These are phyloP conservation scores for Aptenodytes patagonicus DNA, from an alignment of 2,113 vertebrate species.

Conservation along the genomic window DNA sequence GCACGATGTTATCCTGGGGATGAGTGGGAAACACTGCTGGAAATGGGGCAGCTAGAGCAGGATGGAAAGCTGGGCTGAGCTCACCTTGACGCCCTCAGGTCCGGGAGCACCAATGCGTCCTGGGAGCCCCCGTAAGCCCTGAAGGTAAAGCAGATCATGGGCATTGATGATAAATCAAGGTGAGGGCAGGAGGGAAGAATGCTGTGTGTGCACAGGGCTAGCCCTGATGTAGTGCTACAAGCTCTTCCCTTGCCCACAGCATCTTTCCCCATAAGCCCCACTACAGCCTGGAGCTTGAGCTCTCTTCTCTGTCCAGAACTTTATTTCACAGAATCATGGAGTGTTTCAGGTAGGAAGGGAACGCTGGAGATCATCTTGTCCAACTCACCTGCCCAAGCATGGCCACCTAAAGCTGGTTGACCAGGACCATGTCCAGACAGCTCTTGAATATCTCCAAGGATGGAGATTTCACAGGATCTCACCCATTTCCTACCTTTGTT, in stretches of 20 bases:
- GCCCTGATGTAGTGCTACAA: no score
- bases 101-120: slow-evolving; percentile 75
- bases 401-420: background rate
- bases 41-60: background rate
- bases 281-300: background rate
- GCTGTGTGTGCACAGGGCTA: background rate
- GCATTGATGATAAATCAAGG: background rate
- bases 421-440: background rate
- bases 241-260: background rate
- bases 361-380: background rate
- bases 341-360: background rate
- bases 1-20: background rate
- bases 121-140: slow-evolving; percentile 81
- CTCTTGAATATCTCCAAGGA: background rate
- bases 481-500: slow-evolving; percentile 74
- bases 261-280: background rate
- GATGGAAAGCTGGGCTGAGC: background rate
- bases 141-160: background rate
- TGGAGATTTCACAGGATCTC: background rate
- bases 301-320: background rate
- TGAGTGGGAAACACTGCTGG: background rate
- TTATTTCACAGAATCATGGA: background rate
- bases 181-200: background rate
- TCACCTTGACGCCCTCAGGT: slow-evolving; percentile 77
- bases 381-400: background rate